Percentiles rank a stretch among this genome's conserved stretches.
Evolutionary conservation across 2,113 vertebrate genomes (phyloP).

Genomic region (Trogon melanurus): DNA sequence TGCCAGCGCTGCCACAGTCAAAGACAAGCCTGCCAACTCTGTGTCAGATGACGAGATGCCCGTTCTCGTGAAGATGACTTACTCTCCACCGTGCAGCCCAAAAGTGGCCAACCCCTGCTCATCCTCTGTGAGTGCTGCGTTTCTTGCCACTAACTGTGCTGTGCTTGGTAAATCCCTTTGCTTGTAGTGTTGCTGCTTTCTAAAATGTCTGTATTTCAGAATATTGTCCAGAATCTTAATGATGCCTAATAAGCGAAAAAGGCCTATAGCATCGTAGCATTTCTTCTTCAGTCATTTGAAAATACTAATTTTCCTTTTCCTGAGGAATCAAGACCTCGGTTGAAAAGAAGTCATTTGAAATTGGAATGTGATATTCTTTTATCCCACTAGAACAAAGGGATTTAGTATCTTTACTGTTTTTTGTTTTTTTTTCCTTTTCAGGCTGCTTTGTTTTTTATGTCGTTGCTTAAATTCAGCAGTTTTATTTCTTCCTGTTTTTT

Average conservation of each 20-base stretch:
- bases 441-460: constrained; percentile 52
- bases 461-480: constrained; percentile 49
- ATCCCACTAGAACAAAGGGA: constrained; percentile 67
- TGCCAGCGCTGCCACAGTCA: constrained; percentile 75
- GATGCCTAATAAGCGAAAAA: background rate
- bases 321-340: background rate
- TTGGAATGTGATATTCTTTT: background rate
- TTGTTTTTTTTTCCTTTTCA: constrained; percentile 43
- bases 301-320: background rate
- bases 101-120: constrained; percentile 78
- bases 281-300: background rate
- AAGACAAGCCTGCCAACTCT: constrained; percentile 81
- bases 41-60: constrained; percentile 87
- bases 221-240: background rate
- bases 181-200: constrained; percentile 51
- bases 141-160: constrained; percentile 71
- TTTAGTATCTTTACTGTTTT: constrained; percentile 57
- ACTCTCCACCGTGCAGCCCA: constrained; percentile 80
- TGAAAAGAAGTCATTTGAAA: constrained; percentile 22
- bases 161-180: constrained; percentile 78
- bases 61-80: constrained; percentile 85
- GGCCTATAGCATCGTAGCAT: background rate
- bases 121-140: constrained; percentile 86
- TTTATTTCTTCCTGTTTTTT: constrained; percentile 54
- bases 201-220: background rate